Evolutionary conservation across 2,113 vertebrate species (phyloP), one percentile per base, ranked within the genome.

Genomic region (Nymphicus hollandicus): DNA sequence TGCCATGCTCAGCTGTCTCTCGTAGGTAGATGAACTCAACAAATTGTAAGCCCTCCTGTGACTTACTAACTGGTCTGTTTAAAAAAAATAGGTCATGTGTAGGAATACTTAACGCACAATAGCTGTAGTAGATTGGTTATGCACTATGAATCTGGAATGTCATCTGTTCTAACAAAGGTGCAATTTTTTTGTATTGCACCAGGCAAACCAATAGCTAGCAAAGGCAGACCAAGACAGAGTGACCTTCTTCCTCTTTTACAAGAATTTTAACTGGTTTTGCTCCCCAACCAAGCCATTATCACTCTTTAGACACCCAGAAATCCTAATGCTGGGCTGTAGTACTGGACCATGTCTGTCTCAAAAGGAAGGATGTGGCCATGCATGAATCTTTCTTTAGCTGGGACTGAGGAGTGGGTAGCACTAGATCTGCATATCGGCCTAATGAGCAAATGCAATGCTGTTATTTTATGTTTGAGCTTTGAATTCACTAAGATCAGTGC

Each of bases 321-420:
- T 63, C 12, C 47, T 58, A 31, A 31, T 33, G 7, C 39, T 47
- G 47, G 7, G 47, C 15, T 47, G 24, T 41, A 27, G 11, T 44
- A 25, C 49, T 69, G 73, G 22, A 33, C n/a, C 17, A 9, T 58
- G 33, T 22, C 9, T 63, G 2, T 49, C 50, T 81, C 15, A 44
- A 20, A 63, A 17, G 25, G 49, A 76, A 50, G 31, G 39, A 33
- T n/a, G 0, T 53, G 47, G 13, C 78, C 18, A 27, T 0, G 0
- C 41, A 33, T 1, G 0, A 15, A 8, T n/a, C 46, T 66, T 43
- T 41, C 31, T 66, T 72, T n/a, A 33, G 12, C 55, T 50, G 18
- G 28, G 7, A 2, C 11, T 60, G 52, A 13, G 18, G 37, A 3
- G 7, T 46, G 16, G 23, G 15, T 78, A 35, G 23, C 41, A 35